A percentile compares a stretch with the other conserved stretches of the same genome.
phyloP scores from a whole-genome alignment of 1,140 invertebrate genomes.

The Yoshiicerus persimilis region DNA sequence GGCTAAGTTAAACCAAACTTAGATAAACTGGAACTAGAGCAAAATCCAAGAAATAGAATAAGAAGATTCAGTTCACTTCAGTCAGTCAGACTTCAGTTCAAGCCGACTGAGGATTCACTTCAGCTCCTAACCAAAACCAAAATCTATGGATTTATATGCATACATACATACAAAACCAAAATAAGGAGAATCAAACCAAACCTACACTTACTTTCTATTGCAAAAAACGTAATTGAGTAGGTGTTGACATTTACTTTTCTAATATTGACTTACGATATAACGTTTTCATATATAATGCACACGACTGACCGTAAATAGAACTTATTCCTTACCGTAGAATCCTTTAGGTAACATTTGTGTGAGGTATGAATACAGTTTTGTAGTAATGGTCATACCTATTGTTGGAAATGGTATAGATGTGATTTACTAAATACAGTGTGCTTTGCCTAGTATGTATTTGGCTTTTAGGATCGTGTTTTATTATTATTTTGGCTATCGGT shows the following conservation, averaged over 20 bases:
- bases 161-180: background rate
- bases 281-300: too few species aligned
- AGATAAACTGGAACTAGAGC: conserved; percentile 16
- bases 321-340: too few species aligned
- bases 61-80: background rate
- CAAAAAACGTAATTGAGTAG: background rate
- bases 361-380: too few species aligned
- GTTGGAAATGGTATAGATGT: too few species aligned
- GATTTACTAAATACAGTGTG: background rate
- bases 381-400: too few species aligned
- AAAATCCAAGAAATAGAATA: background rate
- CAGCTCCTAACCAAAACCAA: too few species aligned
- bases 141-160: too few species aligned
- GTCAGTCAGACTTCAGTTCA: background rate
- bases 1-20: conserved; percentile 13
- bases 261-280: background rate
- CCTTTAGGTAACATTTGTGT: too few species aligned
- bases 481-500: background rate
- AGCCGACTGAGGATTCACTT: background rate
- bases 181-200: background rate
- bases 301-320: too few species aligned
- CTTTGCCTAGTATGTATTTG: background rate
- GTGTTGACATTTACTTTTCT: background rate
- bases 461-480: background rate
- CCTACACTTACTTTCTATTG: background rate